phyloP scores from a whole-genome alignment of 2,113 vertebrate genomes.

The Plecotus auritus region DNA sequence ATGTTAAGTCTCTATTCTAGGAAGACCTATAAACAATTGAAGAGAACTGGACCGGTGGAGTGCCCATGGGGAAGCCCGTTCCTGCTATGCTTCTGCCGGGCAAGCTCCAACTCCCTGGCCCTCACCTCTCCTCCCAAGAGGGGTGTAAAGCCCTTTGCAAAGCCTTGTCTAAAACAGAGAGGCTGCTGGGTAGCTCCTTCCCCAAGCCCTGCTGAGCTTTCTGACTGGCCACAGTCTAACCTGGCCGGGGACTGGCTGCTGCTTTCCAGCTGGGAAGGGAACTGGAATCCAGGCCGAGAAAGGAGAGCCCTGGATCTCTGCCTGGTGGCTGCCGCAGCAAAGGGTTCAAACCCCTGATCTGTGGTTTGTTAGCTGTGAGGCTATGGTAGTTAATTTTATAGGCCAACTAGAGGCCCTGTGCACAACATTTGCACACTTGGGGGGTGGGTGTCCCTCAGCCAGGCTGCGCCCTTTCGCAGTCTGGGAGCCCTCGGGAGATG shows the following conservation, averaged over 20 bases:
- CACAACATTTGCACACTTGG: too few relatives aligned
- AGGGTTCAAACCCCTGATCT: background rate
- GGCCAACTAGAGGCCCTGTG: background rate
- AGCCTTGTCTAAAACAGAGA: constrained; percentile 22
- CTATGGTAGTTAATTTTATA: background rate
- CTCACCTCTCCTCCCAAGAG: background rate
- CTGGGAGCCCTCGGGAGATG: too few relatives aligned
- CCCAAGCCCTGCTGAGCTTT: background rate
- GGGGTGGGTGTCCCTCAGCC: too few relatives aligned
- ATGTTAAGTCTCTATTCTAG: background rate
- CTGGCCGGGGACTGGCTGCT: background rate
- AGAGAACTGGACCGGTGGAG: background rate
- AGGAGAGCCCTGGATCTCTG: background rate
- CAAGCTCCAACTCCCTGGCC: background rate
- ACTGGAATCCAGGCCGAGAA: background rate
- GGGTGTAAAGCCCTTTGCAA: background rate
- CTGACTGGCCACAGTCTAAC: background rate
- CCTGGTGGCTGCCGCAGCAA: background rate
- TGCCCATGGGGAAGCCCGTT: background rate
- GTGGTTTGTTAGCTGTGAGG: background rate
- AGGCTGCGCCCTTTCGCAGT: too few relatives aligned
- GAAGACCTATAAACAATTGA: background rate
- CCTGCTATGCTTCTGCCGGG: background rate
- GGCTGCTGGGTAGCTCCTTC: background rate
- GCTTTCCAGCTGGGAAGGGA: background rate